Evolutionary conservation across 1,140 invertebrate species (phyloP).

Genomic region (Conus betulinus): DNA sequence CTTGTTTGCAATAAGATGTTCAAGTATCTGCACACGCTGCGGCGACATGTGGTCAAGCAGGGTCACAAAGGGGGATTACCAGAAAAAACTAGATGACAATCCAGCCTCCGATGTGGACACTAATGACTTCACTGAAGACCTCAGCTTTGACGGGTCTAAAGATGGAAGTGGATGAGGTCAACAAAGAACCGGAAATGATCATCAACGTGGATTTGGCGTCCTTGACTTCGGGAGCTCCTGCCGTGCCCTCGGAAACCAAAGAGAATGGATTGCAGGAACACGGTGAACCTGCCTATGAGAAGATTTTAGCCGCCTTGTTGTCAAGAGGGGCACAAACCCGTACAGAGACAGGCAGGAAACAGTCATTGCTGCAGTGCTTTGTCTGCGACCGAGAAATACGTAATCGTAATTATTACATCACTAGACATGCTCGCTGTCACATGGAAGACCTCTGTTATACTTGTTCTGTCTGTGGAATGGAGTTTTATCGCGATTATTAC

Average conservation of each 20-base stretch:
- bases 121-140: background rate
- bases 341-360: conserved; percentile 14
- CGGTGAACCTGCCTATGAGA: conserved; percentile 32
- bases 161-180: background rate
- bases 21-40: conserved; percentile 16
- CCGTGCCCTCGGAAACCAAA: background rate
- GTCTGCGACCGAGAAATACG: conserved; percentile 33
- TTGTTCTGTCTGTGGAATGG: conserved; percentile 18
- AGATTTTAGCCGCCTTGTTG: conserved; percentile 17
- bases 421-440: conserved; percentile 30
- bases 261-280: background rate
- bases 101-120: background rate
- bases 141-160: background rate
- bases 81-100: background rate
- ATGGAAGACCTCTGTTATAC: conserved; percentile 27
- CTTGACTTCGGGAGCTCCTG: background rate
- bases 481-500: conserved; percentile 32
- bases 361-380: conserved; percentile 34
- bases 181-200: background rate
- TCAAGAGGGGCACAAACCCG: conserved; percentile 4
- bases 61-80: conserved; percentile 14
- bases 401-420: conserved; percentile 34
- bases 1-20: conserved; percentile 31
- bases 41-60: conserved; percentile 25
- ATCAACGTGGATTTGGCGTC: background rate